A percentile compares a stretch with the other conserved stretches of the same genome.
Evolutionary conservation across 2,888 invertebrate species (phyloP).

Genomic region (Catocala sponsa): DNA sequence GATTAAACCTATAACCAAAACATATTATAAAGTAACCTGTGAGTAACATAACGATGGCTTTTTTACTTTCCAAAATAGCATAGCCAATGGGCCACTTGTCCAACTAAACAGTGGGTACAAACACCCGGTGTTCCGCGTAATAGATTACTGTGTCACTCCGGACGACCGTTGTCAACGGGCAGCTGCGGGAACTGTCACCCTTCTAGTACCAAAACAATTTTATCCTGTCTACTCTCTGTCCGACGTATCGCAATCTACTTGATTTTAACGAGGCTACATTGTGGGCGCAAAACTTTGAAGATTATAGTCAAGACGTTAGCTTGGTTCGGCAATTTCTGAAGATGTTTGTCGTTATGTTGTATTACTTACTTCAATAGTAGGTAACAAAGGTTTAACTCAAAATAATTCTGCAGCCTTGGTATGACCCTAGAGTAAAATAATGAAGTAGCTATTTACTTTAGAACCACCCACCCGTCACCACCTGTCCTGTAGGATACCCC

Average conservation of each 20-base stretch:
- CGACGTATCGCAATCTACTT: conserved; percentile 53
- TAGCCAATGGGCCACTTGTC: conserved; percentile 46
- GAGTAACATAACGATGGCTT: conserved; percentile 33
- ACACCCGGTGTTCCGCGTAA: conserved; percentile 59
- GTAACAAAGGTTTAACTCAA: too few relatives aligned
- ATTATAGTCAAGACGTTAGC: not conserved
- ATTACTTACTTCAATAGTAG: too few relatives aligned
- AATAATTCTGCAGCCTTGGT: too few relatives aligned
- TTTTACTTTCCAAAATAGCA: conserved; percentile 47
- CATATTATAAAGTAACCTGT: conserved; percentile 3
- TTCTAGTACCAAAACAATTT: conserved; percentile 56
- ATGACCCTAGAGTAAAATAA: too few relatives aligned
- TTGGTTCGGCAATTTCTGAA: not conserved
- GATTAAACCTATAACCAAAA: too few relatives aligned
- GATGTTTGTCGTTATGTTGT: too few relatives aligned
- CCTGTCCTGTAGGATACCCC: too few relatives aligned
- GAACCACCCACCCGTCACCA: too few relatives aligned
- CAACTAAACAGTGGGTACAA: conserved; percentile 42
- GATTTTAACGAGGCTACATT: conserved; percentile 51
- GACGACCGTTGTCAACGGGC: conserved; percentile 72
- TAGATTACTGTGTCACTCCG: conserved; percentile 74
- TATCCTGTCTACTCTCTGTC: conserved; percentile 47
- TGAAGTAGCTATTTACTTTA: too few relatives aligned
- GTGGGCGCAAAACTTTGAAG: conserved; percentile 4
- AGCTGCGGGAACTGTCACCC: conserved; percentile 68